These are phyloP conservation scores for Ochropacha duplaris DNA, from an alignment of 2,888 invertebrate species.

Conservation along the genomic window DNA sequence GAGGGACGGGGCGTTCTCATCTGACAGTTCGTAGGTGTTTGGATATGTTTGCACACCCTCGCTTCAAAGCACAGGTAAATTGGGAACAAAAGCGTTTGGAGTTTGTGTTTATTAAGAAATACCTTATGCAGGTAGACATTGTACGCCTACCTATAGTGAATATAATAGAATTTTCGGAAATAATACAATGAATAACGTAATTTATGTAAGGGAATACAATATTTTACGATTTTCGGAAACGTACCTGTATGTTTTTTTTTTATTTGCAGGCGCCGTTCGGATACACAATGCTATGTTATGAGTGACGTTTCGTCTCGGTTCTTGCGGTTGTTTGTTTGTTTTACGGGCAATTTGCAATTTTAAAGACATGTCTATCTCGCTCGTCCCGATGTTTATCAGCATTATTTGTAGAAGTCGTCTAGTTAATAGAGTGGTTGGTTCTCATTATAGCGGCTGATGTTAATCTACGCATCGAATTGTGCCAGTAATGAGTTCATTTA, in stretches of 20 bases:
- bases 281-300: slow-evolving; percentile 54
- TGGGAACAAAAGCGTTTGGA: slow-evolving; percentile 72
- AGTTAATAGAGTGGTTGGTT: slow-evolving; percentile 66
- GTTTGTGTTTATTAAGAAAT: slow-evolving; percentile 72
- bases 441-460: slow-evolving; percentile 55
- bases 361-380: slow-evolving; percentile 53
- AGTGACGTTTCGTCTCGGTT: slow-evolving; percentile 67
- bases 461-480: slow-evolving; percentile 65
- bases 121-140: slow-evolving; percentile 75
- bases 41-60: slow-evolving; percentile 69
- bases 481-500: slow-evolving; percentile 71
- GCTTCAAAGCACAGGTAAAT: slow-evolving; percentile 72
- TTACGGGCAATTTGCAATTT: slow-evolving; percentile 76
- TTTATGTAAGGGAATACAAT: slow-evolving; percentile 74
- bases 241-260: slow-evolving; percentile 56
- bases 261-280: slow-evolving; percentile 32
- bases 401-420: slow-evolving; percentile 37
- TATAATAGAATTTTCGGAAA: slow-evolving; percentile 81
- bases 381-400: slow-evolving; percentile 47
- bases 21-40: slow-evolving; percentile 57
- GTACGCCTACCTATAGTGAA: slow-evolving; percentile 66
- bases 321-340: slow-evolving; percentile 73
- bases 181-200: slow-evolving; percentile 76
- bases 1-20: slow-evolving; percentile 37
- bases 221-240: slow-evolving; percentile 74